These are phyloP conservation scores for Malurus splendens DNA, from an alignment of 2,797 vertebrate genomes.

Conservation along the genomic window DNA sequence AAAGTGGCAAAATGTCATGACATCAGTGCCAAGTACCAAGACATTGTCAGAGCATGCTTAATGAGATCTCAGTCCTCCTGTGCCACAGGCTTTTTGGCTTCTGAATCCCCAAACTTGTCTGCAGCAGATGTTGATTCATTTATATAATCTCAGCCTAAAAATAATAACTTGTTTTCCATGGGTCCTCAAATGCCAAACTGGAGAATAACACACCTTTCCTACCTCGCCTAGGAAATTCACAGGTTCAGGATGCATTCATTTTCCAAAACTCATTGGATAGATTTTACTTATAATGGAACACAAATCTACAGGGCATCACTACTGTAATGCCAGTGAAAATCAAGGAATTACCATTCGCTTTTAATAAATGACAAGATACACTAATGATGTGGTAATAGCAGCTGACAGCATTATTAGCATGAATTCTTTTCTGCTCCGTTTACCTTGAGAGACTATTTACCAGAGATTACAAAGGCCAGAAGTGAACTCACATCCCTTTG, in stretches of 20 bases:
- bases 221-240: neutral
- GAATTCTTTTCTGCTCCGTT: neutral
- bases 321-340: neutral
- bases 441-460: neutral
- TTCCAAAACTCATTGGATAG: neutral
- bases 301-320: neutral
- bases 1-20: neutral
- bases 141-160: neutral
- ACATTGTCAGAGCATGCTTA: neutral
- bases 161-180: neutral
- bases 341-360: neutral
- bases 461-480: neutral
- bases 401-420: neutral
- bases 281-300: neutral
- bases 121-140: neutral
- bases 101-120: neutral
- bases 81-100: neutral
- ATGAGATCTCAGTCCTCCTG: neutral
- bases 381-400: neutral
- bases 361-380: neutral
- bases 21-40: neutral
- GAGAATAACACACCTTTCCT: neutral
- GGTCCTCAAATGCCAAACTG: neutral
- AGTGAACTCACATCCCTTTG: neutral
- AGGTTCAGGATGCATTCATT: neutral